These are phyloP conservation scores for Phylloscopus collybita DNA, from an alignment of 2,797 vertebrate species.

Conservation along the genomic window DNA sequence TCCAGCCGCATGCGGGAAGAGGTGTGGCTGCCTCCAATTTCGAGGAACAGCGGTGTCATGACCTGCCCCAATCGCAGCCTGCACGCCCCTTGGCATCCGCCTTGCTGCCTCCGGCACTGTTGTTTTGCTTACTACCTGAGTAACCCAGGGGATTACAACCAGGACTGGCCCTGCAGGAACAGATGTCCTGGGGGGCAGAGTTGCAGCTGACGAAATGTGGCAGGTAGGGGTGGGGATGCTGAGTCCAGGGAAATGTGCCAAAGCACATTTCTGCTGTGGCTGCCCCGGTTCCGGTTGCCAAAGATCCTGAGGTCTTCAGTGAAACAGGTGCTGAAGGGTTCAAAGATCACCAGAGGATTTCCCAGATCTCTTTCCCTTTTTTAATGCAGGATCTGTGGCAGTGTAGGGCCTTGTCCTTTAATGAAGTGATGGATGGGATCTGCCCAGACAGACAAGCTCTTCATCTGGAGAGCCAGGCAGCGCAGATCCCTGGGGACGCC, in stretches of 20 bases:
- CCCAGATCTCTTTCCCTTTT: not conserved
- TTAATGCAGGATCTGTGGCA: not conserved
- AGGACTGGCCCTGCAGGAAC: not conserved
- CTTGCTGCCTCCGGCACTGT: not conserved
- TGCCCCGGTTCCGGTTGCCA: not conserved
- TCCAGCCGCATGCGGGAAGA: not conserved
- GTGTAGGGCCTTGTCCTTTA: not conserved
- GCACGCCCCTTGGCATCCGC: not conserved
- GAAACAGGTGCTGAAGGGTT: not conserved
- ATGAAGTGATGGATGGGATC: not conserved
- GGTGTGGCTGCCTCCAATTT: slow-evolving; percentile 41
- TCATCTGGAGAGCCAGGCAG: not conserved
- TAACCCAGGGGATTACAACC: not conserved
- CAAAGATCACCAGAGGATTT: not conserved
- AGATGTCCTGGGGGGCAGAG: accelerated
- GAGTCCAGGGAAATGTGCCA: not conserved
- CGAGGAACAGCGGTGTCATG: slow-evolving; percentile 14
- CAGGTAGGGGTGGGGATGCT: not conserved
- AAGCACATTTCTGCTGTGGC: not conserved
- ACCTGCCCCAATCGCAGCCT: accelerated
- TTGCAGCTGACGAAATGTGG: not conserved
- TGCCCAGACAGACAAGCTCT: not conserved
- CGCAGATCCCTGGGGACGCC: not conserved
- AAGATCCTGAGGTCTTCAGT: not conserved
- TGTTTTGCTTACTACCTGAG: not conserved